Base-by-base conservation (phyloP, 1,140 invertebrate genomes). In the Penaeus indicus region DNA sequence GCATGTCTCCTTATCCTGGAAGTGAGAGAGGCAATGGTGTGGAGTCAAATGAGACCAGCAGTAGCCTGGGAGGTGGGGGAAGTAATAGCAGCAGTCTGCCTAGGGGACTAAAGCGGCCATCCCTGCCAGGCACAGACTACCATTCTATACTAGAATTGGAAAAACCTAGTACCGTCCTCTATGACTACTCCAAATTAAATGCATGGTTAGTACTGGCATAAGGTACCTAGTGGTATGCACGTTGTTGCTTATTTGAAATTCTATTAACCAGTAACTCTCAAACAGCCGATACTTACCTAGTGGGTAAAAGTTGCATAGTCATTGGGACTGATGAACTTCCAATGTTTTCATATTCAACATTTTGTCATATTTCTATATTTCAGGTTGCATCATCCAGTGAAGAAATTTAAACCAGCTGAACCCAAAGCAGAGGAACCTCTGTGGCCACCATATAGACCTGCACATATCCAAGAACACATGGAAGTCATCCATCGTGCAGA, bases 141-240 rank as follows among this genome's bases (percentile, higher is more conserved):
- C 90, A 90, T 62, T 88, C 67, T 38, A 67, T 88, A 32, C 47
- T 88, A 89, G 86, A 88, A 90, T 96, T 97, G 92, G 96, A 97
- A 92, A 95, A 96, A 91, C 95, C 95, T 79, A 94, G 96, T 79
- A 95, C 96, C 88, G 95, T 96, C 93, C 94, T 98, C 2, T 98
- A 98, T 92, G 97, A 98, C 93, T 98, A 97, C 93, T 95, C 96
- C 80, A 95, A 95, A 85, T 94, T 97, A 85, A 95, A 97, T 92
- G 96, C 95, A 27, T 98, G 97, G 90, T 90, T 27, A 84, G 89
- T 90, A 42, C 42, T 38, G 16, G 32, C 18, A 79, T 32, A 25
- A n/a, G 42, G 60, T 22, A 47, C 32, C 78, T 47, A 27, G 78
- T 80, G 3, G 19, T 38, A 32, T 16, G 13, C 18, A 75, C 18